Evolutionary conservation across 2,113 vertebrate species (phyloP).

Genomic region (Ptychochromis oligacanthus): DNA sequence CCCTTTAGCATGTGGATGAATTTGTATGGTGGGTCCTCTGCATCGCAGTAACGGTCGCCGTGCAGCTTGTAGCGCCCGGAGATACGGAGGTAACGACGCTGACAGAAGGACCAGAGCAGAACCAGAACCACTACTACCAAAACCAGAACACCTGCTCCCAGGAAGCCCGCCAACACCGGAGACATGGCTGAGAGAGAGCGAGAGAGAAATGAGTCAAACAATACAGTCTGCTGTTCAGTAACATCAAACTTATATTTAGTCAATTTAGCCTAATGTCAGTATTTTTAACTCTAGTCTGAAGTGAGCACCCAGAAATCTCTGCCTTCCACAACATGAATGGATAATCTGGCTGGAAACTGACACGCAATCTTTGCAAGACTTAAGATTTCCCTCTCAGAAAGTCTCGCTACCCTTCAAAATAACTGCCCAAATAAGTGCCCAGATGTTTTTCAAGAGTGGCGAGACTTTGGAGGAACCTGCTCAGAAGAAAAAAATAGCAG

Average conservation of each 20-base stretch:
- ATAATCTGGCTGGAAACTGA: too few species aligned
- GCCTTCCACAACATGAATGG: neutral
- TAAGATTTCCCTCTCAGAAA: too few species aligned
- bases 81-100: conserved; percentile 86
- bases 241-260: neutral
- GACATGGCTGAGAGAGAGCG: conserved; percentile 87
- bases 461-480: too few species aligned
- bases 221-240: neutral
- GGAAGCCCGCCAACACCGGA: conserved; percentile 91
- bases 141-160: conserved; percentile 92
- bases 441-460: too few species aligned
- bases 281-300: neutral
- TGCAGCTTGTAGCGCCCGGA: conserved; percentile 83
- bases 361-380: too few species aligned
- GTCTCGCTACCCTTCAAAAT: too few species aligned
- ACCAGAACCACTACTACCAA: conserved; percentile 87
- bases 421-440: too few species aligned
- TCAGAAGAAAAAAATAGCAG: too few species aligned
- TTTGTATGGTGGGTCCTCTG: conserved; percentile 88
- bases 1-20: conserved; percentile 99
- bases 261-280: neutral
- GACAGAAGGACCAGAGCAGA: conserved; percentile 95
- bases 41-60: conserved; percentile 75
- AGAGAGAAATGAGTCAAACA: neutral
- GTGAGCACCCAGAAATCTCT: neutral